A percentile compares a stretch with the other conserved stretches of the same genome.
Conservation (phyloP, 2,797 vertebrate species). For the Myotis myotis region DNA sequence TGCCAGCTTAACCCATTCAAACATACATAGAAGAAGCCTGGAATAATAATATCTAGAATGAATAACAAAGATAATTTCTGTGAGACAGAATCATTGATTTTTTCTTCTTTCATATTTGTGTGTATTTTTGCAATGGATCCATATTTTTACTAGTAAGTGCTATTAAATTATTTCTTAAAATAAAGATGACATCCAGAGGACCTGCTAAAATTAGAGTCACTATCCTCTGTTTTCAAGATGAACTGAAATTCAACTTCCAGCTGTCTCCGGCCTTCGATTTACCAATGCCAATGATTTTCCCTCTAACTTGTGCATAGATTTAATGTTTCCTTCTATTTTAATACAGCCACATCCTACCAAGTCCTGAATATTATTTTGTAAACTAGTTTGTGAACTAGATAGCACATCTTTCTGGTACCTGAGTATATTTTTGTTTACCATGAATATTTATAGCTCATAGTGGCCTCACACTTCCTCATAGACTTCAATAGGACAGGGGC, state of each 20-base stretch:
- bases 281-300: not conserved
- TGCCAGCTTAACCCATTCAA: constrained; percentile 15
- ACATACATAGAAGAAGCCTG: not conserved
- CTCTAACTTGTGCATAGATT: not conserved
- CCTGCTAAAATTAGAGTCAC: not conserved
- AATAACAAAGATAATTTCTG: constrained; percentile 21
- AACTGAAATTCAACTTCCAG: not conserved
- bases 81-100: not conserved
- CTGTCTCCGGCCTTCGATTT: not conserved
- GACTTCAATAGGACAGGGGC: not conserved
- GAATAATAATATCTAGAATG: not conserved
- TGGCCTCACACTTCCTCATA: not conserved
- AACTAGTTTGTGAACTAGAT: constrained; percentile 34
- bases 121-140: not conserved
- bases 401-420: not conserved
- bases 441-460: not conserved
- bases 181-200: not conserved
- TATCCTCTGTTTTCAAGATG: not conserved
- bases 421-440: not conserved
- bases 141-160: not conserved
- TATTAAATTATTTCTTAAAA: constrained; percentile 40
- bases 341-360: not conserved
- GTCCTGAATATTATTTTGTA: not conserved
- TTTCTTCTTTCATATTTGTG: not conserved
- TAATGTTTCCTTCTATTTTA: not conserved